phyloP scores from a whole-genome alignment of 2,797 vertebrate genomes.

The Chaetodon trifasciatus region DNA sequence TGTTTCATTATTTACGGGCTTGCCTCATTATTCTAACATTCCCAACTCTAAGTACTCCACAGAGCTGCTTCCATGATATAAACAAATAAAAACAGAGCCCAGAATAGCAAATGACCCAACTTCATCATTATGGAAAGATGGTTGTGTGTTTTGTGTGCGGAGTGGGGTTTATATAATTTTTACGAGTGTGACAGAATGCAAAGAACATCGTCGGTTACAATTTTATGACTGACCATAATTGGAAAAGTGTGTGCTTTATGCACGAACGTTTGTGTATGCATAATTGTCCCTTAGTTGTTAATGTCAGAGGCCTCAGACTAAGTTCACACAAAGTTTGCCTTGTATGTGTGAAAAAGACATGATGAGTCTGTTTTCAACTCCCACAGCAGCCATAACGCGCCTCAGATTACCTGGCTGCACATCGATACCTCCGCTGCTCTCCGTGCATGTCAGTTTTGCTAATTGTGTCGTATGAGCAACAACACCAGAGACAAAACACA shows the following conservation, averaged over 20 bases:
- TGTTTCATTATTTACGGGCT: constrained; percentile 84
- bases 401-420: too few relatives aligned
- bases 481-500: too few relatives aligned
- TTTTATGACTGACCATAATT: constrained; percentile 19
- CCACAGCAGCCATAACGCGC: too few relatives aligned
- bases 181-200: constrained; percentile 18
- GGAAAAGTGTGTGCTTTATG: constrained; percentile 9
- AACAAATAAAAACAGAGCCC: constrained; percentile 69
- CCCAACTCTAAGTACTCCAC: constrained; percentile 54
- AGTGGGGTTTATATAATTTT: constrained; percentile 9
- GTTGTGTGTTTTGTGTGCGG: too few relatives aligned
- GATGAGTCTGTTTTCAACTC: not conserved
- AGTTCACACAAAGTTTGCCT: not conserved
- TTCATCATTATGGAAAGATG: constrained; percentile 52
- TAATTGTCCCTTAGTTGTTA: not conserved
- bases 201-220: not conserved
- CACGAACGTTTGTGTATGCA: not conserved
- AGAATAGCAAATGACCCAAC: constrained; percentile 66
- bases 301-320: not conserved
- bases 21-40: constrained; percentile 74
- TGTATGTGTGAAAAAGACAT: not conserved
- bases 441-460: too few relatives aligned
- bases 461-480: too few relatives aligned
- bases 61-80: constrained; percentile 56
- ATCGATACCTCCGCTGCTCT: too few relatives aligned